Percentiles rank a stretch among this genome's conserved stretches.
Evolutionary conservation across 1,140 invertebrate genomes (phyloP).

Genomic region (Ditylenchus dipsaci): DNA sequence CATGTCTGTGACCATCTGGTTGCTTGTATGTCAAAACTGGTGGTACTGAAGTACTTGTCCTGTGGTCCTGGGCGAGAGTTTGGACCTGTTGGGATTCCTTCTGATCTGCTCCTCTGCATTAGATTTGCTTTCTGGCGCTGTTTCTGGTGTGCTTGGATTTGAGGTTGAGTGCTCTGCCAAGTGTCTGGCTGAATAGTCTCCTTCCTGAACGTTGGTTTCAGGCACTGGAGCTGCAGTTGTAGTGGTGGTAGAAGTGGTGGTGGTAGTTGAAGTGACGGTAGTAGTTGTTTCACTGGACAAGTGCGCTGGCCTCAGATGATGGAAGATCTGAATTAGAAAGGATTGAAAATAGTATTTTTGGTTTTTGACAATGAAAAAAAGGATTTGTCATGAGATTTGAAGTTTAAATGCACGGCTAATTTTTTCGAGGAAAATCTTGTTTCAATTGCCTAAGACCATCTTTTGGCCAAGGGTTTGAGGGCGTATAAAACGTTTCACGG

Average conservation of each 20-base stretch:
- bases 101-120: not conserved
- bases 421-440: too few relatives aligned
- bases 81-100: not conserved
- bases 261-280: not conserved
- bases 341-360: not conserved
- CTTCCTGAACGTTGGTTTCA: too few relatives aligned
- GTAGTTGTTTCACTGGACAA: not conserved
- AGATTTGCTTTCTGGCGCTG: too few relatives aligned
- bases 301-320: not conserved
- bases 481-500: too few relatives aligned
- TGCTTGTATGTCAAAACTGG: not conserved
- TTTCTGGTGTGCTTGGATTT: too few relatives aligned
- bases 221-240: not conserved
- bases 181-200: too few relatives aligned
- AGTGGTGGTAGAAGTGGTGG: not conserved
- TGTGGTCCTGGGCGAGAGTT: not conserved
- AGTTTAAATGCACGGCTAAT: too few relatives aligned
- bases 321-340: not conserved
- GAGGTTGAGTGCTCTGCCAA: too few relatives aligned
- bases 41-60: not conserved
- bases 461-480: too few relatives aligned
- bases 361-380: not conserved
- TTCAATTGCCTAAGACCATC: too few relatives aligned
- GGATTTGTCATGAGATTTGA: too few relatives aligned
- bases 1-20: not conserved